A percentile compares a stretch with the other conserved stretches of the same genome.
Evolutionary conservation across 2,888 invertebrate genomes (phyloP).

Genomic region (Andrena praecox): DNA sequence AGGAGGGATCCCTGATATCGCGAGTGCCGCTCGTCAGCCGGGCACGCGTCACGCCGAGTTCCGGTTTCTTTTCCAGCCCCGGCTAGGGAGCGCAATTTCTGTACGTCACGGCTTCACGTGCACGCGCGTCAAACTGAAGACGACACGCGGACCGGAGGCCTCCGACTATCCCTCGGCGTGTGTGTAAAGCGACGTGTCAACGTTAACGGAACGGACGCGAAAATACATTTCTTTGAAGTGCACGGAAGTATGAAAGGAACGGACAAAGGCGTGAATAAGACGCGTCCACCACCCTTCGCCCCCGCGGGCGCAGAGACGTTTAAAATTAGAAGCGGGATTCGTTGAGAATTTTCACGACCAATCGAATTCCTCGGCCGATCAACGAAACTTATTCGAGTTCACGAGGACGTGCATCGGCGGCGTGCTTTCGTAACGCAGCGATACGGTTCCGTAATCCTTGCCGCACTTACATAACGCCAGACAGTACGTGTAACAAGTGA

Average conservation of each 20-base stretch:
- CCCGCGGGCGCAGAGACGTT: background rate
- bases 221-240: constrained; percentile 54
- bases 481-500: constrained; percentile 46
- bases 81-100: background rate
- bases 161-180: background rate
- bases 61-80: background rate
- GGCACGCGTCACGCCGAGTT: background rate
- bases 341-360: constrained; percentile 5
- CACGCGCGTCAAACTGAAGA: constrained; percentile 25
- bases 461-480: constrained; percentile 34
- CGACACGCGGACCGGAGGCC: background rate
- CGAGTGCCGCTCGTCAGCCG: too few species aligned
- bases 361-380: background rate
- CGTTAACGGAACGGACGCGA: constrained; percentile 31
- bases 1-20: constrained; percentile 5
- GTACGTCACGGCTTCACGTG: background rate
- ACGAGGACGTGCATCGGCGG: background rate
- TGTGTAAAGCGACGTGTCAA: background rate
- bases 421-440: constrained; percentile 40
- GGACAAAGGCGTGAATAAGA: constrained; percentile 34
- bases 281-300: background rate
- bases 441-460: constrained; percentile 46
- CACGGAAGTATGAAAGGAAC: constrained; percentile 53
- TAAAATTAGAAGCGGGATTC: constrained; percentile 43
- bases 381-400: background rate